Base-by-base conservation (phyloP, 2,888 invertebrate species). In the Drosophila fungiperda region DNA sequence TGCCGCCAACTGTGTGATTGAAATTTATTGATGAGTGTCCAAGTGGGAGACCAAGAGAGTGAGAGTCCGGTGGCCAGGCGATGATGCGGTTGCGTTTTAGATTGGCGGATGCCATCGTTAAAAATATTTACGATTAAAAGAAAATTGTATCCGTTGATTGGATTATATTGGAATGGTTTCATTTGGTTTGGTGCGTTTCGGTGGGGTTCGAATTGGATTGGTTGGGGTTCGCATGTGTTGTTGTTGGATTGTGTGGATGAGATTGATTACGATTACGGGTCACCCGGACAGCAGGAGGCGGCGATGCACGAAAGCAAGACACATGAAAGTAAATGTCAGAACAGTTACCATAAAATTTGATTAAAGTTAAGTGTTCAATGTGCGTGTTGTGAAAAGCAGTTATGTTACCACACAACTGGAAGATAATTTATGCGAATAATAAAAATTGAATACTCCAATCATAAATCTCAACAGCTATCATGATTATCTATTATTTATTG, bases 121-220 rank as follows among this genome's bases (percentile, higher is more conserved):
- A 82, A 80, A 83, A 74, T 89, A 83, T 83, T 80, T 75, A 83
- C 82, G 79, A 80, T 83, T 90, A 89, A 89, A 82, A 87, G 87
- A 73, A 88, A 87, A 89, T 89, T 90, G 89, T 89, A 88, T 90
- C 80, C 83, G 89, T 90, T 90, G 91, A 89, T 89, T 87, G 87
- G 81, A 74, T 76, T 82, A 70, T 60, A 68, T 83, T 72, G 76
- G 90, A 78, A 89, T 82, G 78, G 78, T 38, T 73, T 61, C 53
- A 64, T 60, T 63, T 55, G 17, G 63, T 53, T 69, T 45, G 11
- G 54, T 52, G 55, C 36, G 36, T 58, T 50, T 61, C 48, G 52
- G 53, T 62, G 66, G 61, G 61, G 61, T 67, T 70, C 53, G 53
- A 52, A 32, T 74, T 60, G 32, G 54, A 66, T 64, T 62, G 45